Evolutionary conservation across 2,888 invertebrate genomes (phyloP).

Genomic region (Drosophila neonasuta): DNA sequence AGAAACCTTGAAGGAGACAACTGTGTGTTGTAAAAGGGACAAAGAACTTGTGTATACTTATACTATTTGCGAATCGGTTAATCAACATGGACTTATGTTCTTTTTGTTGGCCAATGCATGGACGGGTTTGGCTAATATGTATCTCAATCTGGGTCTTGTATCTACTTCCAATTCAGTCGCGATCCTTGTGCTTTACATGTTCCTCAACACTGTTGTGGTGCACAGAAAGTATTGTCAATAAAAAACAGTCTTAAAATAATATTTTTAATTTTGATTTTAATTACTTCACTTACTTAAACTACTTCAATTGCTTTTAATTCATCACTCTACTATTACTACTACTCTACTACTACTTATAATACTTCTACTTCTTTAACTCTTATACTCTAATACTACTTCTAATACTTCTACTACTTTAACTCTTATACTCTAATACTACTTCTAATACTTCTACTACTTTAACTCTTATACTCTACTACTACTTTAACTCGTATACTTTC

Average conservation of each 20-base stretch:
- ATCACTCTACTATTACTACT: no score
- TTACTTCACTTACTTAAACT: no score
- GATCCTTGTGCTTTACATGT: conserved; percentile 86
- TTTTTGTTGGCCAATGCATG: conserved; percentile 92
- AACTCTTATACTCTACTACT: no score
- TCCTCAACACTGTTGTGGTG: conserved; percentile 73
- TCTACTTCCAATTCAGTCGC: conserved; percentile 82
- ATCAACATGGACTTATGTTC: conserved; percentile 90
- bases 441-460: no score
- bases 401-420: neutral
- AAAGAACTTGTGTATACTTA: neutral
- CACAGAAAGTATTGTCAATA: conserved; percentile 39
- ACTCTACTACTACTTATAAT: no score
- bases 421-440: no score
- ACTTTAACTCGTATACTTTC: no score
- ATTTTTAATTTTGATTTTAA: neutral
- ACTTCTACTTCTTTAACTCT: no score
- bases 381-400: no score
- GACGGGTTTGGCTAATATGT: conserved; percentile 92
- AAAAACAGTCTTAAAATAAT: neutral
- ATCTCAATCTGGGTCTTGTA: conserved; percentile 85
- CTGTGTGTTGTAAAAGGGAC: conserved; percentile 66
- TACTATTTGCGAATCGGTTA: conserved; percentile 84
- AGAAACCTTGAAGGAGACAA: neutral
- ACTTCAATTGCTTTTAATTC: no score